A percentile compares a stretch with the other conserved stretches of the same genome.
Conservation (phyloP, 2,888 invertebrate genomes). For the Drosophila monieri region DNA sequence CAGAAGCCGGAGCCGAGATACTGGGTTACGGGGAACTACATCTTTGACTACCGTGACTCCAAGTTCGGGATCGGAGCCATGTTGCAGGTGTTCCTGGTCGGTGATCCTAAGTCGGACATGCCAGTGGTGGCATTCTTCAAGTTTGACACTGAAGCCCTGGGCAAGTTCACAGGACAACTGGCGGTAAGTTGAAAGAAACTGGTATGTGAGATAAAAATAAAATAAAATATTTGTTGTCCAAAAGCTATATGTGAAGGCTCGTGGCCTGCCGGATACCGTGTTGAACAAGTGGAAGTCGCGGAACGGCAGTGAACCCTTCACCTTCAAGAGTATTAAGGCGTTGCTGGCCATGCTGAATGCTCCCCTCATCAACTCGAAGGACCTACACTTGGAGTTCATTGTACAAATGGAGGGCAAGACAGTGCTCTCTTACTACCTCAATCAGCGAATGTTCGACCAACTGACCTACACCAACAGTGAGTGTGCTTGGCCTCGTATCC, state of each 20-base stretch:
- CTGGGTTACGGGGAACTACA: constrained; percentile 90
- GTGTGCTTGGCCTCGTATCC: constrained; percentile 60
- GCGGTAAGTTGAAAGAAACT: constrained; percentile 79
- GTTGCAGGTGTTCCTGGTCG: constrained; percentile 87
- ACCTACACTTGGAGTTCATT: constrained; percentile 88
- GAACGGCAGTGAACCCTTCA: constrained; percentile 85
- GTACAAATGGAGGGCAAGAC: constrained; percentile 88
- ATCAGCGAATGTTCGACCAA: constrained; percentile 87
- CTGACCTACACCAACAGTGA: constrained; percentile 87
- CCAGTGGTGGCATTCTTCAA: constrained; percentile 87
- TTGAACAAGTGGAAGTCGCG: constrained; percentile 83
- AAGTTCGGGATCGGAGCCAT: constrained; percentile 86
- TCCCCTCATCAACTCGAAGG: constrained; percentile 83
- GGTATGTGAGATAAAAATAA: no score
- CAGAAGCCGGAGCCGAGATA: constrained; percentile 85
- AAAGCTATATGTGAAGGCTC: constrained; percentile 87
- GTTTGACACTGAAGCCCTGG: constrained; percentile 86
- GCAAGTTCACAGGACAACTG: constrained; percentile 86
- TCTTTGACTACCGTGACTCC: constrained; percentile 88
- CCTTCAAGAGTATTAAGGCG: constrained; percentile 85
- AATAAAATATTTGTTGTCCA: background rate
- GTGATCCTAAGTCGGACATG: constrained; percentile 87
- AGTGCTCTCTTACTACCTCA: constrained; percentile 88
- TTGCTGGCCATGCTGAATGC: constrained; percentile 84
- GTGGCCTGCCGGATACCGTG: constrained; percentile 84